phyloP scores from a whole-genome alignment of 2,888 invertebrate species.

The Idaea biselata region DNA sequence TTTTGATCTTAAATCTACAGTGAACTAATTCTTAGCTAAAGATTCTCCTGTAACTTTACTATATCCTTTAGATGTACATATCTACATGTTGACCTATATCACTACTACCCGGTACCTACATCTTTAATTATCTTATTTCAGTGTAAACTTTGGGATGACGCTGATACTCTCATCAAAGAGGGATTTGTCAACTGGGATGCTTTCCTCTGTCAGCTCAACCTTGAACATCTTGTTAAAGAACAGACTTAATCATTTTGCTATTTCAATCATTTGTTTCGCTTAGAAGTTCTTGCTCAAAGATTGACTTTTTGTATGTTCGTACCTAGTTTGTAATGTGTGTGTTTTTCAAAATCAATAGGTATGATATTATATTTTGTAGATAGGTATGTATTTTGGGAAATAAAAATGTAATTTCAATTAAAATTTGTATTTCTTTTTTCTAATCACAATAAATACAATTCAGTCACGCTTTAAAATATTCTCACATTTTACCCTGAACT shows the following conservation, averaged over 20 bases:
- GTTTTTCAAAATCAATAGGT: constrained; percentile 6
- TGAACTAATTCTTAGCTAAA: too few species aligned
- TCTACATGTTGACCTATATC: too few species aligned
- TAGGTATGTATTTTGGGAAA: constrained; percentile 15
- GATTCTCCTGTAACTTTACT: too few species aligned
- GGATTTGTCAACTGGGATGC: constrained; percentile 73
- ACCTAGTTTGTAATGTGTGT: constrained; percentile 4
- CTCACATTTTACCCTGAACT: constrained; percentile 34
- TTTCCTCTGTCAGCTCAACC: constrained; percentile 69
- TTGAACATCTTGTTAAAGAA: constrained; percentile 70
- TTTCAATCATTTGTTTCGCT: not conserved
- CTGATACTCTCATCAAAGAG: constrained; percentile 53
- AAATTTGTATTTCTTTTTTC: constrained; percentile 30
- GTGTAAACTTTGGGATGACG: constrained; percentile 67
- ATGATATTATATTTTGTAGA: constrained; percentile 6
- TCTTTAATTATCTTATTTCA: constrained; percentile 28
- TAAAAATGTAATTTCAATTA: constrained; percentile 23
- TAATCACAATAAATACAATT: constrained; percentile 64
- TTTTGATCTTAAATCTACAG: too few species aligned
- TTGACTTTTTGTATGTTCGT: not conserved
- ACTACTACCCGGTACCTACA: not conserved
- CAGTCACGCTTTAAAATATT: constrained; percentile 29
- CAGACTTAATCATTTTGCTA: constrained; percentile 31
- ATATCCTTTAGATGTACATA: too few species aligned
- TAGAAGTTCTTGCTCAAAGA: not conserved